These are phyloP conservation scores for Masticophis lateralis DNA, from an alignment of 2,797 vertebrate species.

Conservation along the genomic window DNA sequence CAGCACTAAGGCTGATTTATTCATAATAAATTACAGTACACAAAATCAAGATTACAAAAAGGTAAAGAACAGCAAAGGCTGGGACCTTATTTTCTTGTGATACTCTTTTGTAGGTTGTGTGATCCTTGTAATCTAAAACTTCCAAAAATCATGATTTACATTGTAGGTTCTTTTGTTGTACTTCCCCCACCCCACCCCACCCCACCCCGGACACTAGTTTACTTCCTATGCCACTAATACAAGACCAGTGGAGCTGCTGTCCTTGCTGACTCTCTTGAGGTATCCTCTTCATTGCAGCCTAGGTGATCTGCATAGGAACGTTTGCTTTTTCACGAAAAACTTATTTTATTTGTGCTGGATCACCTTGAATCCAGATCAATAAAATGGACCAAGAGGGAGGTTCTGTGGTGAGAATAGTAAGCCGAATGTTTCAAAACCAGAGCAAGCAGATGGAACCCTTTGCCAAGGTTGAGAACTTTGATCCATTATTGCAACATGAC, in stretches of 20 bases:
- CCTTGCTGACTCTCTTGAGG: not conserved
- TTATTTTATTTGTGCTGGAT: not conserved
- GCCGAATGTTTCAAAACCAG: not conserved
- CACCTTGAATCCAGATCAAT: not conserved
- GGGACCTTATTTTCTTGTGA: not conserved
- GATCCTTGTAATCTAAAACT: not conserved
- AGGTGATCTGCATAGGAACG: not conserved
- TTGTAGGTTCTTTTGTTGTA: not conserved
- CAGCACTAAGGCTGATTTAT: not conserved
- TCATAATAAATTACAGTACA: not conserved
- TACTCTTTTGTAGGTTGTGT: not conserved
- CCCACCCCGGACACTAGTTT: not conserved
- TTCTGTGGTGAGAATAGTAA: not conserved
- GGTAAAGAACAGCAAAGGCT: not conserved
- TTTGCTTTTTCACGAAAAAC: not conserved
- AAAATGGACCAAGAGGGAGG: not conserved
- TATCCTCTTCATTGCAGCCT: not conserved
- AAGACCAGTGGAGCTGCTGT: not conserved
- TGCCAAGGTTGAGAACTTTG: not conserved
- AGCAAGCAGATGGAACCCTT: not conserved
- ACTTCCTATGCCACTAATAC: not conserved
- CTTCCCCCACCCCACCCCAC: not conserved
- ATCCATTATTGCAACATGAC: not conserved
- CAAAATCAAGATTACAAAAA: not conserved
- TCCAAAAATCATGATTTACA: not conserved